A percentile compares a stretch with the other conserved stretches of the same genome.
These are phyloP conservation scores for Norana najaformis DNA, from an alignment of 2,888 invertebrate species.

Conservation along the genomic window DNA sequence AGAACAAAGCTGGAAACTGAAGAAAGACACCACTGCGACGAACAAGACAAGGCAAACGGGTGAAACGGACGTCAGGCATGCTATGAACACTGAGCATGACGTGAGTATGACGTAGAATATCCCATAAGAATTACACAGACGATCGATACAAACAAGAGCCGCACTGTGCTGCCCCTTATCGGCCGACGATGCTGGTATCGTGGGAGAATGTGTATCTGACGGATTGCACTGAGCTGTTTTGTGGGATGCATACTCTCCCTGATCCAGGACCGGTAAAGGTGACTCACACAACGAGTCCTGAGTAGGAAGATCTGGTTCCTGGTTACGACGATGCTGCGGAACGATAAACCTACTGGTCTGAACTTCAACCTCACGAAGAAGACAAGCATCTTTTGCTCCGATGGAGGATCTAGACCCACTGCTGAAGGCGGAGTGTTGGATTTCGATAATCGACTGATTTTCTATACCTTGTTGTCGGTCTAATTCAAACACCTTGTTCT, in stretches of 20 bases:
- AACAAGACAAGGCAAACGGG: background rate
- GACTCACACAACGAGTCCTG: background rate
- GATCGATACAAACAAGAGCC: background rate
- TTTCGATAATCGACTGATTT: no score
- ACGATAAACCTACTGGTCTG: background rate
- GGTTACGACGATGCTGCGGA: background rate
- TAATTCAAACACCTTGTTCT: background rate
- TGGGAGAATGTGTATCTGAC: background rate
- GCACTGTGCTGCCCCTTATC: background rate
- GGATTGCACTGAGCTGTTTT: background rate
- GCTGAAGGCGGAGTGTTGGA: no score
- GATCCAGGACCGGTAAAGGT: background rate
- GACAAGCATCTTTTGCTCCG: background rate
- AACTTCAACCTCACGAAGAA: background rate
- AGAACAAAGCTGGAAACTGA: background rate
- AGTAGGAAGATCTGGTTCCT: background rate
- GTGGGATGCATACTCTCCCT: background rate
- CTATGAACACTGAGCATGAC: background rate
- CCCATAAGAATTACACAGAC: background rate
- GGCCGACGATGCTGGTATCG: background rate
- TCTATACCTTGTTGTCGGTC: no score
- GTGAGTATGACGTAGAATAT: conserved; percentile 7
- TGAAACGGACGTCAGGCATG: background rate
- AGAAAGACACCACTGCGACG: background rate
- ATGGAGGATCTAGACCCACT: no score